phyloP scores from a whole-genome alignment of 92 coral and sea anemone species.

The Siderastrea radians region DNA sequence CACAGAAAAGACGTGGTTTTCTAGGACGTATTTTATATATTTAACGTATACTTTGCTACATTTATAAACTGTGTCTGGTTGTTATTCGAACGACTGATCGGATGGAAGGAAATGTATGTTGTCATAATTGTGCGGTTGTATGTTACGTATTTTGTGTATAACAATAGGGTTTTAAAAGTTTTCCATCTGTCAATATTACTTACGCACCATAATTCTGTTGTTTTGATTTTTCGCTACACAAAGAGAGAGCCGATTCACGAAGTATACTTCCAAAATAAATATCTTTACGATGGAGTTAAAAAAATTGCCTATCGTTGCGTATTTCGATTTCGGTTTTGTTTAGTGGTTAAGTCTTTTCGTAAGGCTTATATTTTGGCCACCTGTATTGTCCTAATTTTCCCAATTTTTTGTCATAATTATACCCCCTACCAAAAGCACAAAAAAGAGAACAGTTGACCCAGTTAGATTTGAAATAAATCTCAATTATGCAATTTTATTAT shows the following conservation, averaged over 20 bases:
- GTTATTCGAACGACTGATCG: neutral
- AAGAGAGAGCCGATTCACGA: neutral
- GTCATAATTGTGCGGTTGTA: constrained; percentile 7
- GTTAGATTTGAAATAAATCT: neutral
- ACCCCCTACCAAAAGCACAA: neutral
- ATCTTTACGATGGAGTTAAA: neutral
- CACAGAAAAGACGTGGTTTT: neutral
- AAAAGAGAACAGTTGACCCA: neutral
- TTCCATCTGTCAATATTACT: constrained; percentile 32
- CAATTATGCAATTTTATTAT: neutral
- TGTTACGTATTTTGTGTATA: constrained; percentile 26
- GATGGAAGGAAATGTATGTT: constrained; percentile 2
- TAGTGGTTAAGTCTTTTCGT: neutral
- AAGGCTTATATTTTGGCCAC: no score
- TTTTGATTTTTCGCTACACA: neutral
- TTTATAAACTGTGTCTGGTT: neutral
- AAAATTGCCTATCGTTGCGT: neutral
- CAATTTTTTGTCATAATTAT: neutral
- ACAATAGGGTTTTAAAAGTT: constrained; percentile 32
- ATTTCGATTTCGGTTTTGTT: no score
- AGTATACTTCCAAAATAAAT: neutral
- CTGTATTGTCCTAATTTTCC: neutral
- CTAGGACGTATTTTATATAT: neutral
- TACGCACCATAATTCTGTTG: neutral
- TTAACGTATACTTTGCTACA: neutral